Percentiles rank a stretch among this genome's conserved stretches.
Conservation (phyloP, 1,140 invertebrate genomes). For the Lepidurus packardi region DNA sequence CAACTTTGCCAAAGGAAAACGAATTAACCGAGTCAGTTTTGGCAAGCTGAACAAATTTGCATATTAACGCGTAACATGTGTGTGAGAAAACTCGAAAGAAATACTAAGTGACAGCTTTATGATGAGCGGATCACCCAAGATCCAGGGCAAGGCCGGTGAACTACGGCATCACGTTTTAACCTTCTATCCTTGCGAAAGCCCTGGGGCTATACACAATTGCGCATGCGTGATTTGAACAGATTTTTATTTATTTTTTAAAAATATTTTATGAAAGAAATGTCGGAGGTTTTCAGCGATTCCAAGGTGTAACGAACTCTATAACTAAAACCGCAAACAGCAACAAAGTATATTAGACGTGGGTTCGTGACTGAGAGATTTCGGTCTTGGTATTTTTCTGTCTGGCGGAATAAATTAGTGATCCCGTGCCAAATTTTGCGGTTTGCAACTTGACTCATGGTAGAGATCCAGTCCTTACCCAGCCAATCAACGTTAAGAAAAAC, state of each 20-base stretch:
- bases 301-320: neutral
- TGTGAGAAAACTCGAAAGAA: neutral
- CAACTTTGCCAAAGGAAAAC: neutral
- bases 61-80: neutral
- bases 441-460: too few species aligned
- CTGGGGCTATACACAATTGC: neutral
- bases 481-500: too few species aligned
- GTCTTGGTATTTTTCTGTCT: neutral
- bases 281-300: too few species aligned
- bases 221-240: neutral
- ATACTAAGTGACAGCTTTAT: conserved; percentile 15
- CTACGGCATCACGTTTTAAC: neutral
- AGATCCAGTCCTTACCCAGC: too few species aligned
- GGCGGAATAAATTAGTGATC: neutral
- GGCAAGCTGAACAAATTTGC: conserved; percentile 1
- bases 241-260: neutral
- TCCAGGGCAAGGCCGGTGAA: conserved; percentile 8
- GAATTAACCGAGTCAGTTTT: neutral
- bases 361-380: neutral
- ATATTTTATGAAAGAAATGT: too few species aligned
- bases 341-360: neutral
- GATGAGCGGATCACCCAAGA: neutral
- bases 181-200: neutral
- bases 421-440: neutral
- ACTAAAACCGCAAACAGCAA: conserved; percentile 5